Percentiles rank a stretch among this genome's conserved stretches.
These are phyloP conservation scores for Elysia chlorotica DNA, from an alignment of 1,140 invertebrate species.

Conservation along the genomic window DNA sequence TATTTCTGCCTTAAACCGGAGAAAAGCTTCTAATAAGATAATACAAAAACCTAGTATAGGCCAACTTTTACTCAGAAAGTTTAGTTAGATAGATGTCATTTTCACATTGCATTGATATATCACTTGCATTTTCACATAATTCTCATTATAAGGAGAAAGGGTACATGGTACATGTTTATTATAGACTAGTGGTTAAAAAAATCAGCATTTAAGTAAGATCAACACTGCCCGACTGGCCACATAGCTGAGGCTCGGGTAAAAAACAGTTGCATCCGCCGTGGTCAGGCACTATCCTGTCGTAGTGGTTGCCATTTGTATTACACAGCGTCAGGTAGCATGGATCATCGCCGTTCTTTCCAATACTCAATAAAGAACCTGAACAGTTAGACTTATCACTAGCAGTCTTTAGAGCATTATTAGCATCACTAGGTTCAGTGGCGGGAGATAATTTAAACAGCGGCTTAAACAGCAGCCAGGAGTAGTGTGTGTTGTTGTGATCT, in stretches of 20 bases:
- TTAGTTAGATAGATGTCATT: too few species aligned
- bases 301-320: slow-evolving; percentile 52
- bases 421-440: neutral
- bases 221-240: slow-evolving; percentile 27
- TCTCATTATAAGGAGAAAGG: too few species aligned
- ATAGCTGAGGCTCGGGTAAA: slow-evolving; percentile 30
- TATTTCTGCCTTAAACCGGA: too few species aligned
- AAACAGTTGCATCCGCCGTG: slow-evolving; percentile 40
- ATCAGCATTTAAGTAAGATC: slow-evolving; percentile 41
- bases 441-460: slow-evolving; percentile 2
- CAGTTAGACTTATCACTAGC: neutral
- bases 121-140: too few species aligned
- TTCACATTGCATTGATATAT: too few species aligned
- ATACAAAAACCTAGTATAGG: too few species aligned
- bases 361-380: too few species aligned
- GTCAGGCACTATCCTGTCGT: slow-evolving; percentile 40
- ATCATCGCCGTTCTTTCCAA: neutral
- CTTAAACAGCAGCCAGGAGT: slow-evolving; percentile 46
- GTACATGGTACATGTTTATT: too few species aligned
- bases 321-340: slow-evolving; percentile 45
- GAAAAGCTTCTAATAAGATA: too few species aligned
- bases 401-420: slow-evolving; percentile 5
- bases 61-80: too few species aligned
- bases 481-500: slow-evolving; percentile 34
- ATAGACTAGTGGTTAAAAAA: too few species aligned